Base-by-base conservation (phyloP, 2,797 vertebrate species). In the Cuculus canorus region DNA sequence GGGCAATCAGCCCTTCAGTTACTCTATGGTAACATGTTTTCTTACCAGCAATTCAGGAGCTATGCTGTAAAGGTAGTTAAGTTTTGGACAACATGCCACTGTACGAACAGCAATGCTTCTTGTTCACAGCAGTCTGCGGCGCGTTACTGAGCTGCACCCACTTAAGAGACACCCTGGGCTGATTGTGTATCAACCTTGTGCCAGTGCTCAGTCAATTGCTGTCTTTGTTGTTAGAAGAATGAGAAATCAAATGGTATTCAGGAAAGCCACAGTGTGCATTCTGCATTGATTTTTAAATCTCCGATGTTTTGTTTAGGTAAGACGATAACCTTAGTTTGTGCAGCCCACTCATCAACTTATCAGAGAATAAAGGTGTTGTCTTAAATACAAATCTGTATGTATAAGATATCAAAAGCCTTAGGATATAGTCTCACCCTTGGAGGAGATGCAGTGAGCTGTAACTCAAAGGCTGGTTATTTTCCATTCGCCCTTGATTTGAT, bases 381-480 rank as follows among this genome's bases (percentile, higher is more conserved):
- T 78, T 77, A 97, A 95, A 93, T 90, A 90, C 32, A 91, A 72
- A 89, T 82, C 68, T 92, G n/a, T 57, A 28, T 66, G 43, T 91
- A 81, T 63, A 86, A 93, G 72, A 37, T 60, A 69, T 33, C 43
- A 82, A 78, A 92, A 87, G 28, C 43, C 60, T 66, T 69, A 69
- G 61, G 79, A 93, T 61, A 76, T 75, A 85, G 37, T 53, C 28
- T 88, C n/a, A 80, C 13, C 37, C 57, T 91, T 83, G 25, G 69
- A 72, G 45, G 75, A 82, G 50, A 66, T 52, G 41, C 75, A 86
- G 33, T 56, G 54, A 93, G 39, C 63, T 85, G 86, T 59, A 96
- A 89, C 64, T 86, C 66, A 80, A 87, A 92, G 32, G 35, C 61
- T 72, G 45, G 85, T 84, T 91, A 84, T 96, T 96, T 96, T 97